A percentile compares a stretch with the other conserved stretches of the same genome.
Evolutionary conservation across 2,888 invertebrate genomes (phyloP).

Genomic region (Hesperia comma): DNA sequence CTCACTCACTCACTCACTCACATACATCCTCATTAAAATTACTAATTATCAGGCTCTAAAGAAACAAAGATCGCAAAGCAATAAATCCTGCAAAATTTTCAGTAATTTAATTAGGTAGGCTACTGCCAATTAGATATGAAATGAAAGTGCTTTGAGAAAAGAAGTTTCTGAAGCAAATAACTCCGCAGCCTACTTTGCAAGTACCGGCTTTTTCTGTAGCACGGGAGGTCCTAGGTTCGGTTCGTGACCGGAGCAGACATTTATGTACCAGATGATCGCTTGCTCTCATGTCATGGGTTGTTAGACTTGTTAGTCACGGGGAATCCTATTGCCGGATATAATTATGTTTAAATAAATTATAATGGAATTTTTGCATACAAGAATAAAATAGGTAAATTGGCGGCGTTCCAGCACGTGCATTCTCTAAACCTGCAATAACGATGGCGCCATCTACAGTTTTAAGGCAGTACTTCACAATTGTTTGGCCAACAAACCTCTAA

Average conservation of each 20-base stretch:
- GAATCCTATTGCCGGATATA: too few species aligned
- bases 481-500: too few species aligned
- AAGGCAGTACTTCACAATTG: not conserved
- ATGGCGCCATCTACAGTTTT: slow-evolving; percentile 1
- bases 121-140: not conserved
- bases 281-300: too few species aligned
- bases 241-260: too few species aligned
- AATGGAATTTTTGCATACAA: not conserved
- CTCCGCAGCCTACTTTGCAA: too few species aligned
- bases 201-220: too few species aligned
- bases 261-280: too few species aligned
- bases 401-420: not conserved
- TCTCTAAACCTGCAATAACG: not conserved
- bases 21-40: too few species aligned
- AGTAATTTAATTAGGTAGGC: not conserved
- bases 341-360: not conserved
- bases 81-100: not conserved
- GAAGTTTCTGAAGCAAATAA: not conserved
- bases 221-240: too few species aligned
- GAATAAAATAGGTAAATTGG: not conserved
- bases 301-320: too few species aligned
- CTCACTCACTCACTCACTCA: too few species aligned
- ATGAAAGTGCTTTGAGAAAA: not conserved
- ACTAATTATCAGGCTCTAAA: too few species aligned
- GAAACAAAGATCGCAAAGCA: not conserved